A percentile compares a stretch with the other conserved stretches of the same genome.
phyloP scores from a whole-genome alignment of 1,140 invertebrate genomes.

The Drosophila funebris region DNA sequence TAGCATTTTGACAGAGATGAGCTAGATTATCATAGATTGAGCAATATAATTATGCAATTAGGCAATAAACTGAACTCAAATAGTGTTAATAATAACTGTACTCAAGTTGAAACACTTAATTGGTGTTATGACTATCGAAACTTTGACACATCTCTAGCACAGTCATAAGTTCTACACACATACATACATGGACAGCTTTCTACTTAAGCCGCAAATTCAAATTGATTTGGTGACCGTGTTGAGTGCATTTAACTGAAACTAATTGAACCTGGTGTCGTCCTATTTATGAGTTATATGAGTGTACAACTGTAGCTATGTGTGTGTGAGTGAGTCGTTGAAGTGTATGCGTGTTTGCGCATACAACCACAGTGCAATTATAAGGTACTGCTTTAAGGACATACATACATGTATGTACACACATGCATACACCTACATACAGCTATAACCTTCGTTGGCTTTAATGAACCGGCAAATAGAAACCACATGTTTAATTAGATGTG shows the following conservation, averaged over 20 bases:
- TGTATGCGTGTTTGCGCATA: background rate
- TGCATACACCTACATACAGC: background rate
- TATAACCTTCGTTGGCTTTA: slow-evolving; percentile 3
- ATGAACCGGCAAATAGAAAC: slow-evolving; percentile 15
- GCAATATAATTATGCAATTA: too few relatives aligned
- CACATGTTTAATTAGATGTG: slow-evolving; percentile 34
- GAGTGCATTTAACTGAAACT: slow-evolving; percentile 59
- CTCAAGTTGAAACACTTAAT: background rate
- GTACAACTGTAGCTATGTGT: background rate
- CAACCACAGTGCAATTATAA: slow-evolving; percentile 17
- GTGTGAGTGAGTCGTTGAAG: background rate
- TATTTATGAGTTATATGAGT: slow-evolving; percentile 15
- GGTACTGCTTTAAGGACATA: background rate
- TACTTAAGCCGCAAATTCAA: slow-evolving; percentile 56
- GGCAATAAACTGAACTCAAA: too few relatives aligned
- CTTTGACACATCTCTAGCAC: background rate
- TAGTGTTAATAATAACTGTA: too few relatives aligned
- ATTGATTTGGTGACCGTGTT: slow-evolving; percentile 59
- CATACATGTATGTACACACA: background rate
- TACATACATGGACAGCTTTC: slow-evolving; percentile 7
- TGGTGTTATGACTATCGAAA: background rate
- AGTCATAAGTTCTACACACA: slow-evolving; percentile 2
- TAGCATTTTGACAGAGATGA: too few relatives aligned
- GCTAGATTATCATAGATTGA: too few relatives aligned
- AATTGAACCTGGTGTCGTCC: slow-evolving; percentile 46